Base-by-base conservation (phyloP, 2,888 invertebrate genomes). In the Deilephila elpenor region DNA sequence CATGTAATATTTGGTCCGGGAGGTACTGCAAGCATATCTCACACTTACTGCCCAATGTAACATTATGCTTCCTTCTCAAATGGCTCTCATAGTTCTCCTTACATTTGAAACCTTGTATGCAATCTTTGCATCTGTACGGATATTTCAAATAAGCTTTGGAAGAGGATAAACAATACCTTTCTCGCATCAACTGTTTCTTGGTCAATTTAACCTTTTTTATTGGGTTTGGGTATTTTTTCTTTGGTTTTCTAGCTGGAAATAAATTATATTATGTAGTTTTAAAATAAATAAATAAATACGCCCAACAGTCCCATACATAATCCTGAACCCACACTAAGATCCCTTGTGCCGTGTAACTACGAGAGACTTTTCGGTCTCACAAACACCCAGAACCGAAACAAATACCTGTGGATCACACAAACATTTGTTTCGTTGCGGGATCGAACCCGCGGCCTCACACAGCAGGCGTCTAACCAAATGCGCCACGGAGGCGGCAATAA, bases 21-120 rank as follows among this genome's bases (percentile, higher is more conserved):
- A 20, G 44, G 5, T 53, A 34, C 53, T 72, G 72, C 62, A 14
- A 17, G 53, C 72, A 72, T 34, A 72, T 32, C 2, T 72, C 64
- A 62, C 72, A 72, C 3, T 11, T 62, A 74, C 75, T 75, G 11
- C 79, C 79, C 11, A 70, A 44, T 0, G 71, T 72, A 4, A 34
- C 25, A 37, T 32, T 75, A 76, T 86, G 86, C 74, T 83, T 84
- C 32, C 84, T 83, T 17, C 75, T 78, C 0, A 73, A 62, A 62
- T 86, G 86, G 4, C 85, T 82, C 0, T 78, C 71, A 0, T 82
- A 71, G 17, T 86, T 86, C 5, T 82, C 84, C 6, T 74, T 71
- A 5, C 75, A 86, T 5, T 78, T 75, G 60, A 86, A 86, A 0
- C 83, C 81, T 0, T 84, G 34, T 0, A 86, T 73, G 17, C 86